A percentile compares a stretch with the other conserved stretches of the same genome.
These are phyloP conservation scores for Cephus pulcher DNA, from an alignment of 2,888 invertebrate species.

Conservation along the genomic window DNA sequence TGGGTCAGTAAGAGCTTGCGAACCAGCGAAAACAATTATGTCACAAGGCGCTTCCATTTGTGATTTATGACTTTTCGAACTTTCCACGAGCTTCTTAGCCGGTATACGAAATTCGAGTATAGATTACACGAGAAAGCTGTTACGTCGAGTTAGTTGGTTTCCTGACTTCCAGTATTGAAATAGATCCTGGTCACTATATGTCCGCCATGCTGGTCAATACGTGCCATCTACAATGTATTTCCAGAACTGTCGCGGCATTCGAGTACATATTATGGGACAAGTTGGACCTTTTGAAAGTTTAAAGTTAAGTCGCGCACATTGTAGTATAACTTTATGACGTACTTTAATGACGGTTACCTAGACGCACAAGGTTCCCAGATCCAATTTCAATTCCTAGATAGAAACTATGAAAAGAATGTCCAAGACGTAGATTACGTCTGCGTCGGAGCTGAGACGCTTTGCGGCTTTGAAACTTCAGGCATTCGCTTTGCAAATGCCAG, in stretches of 20 bases:
- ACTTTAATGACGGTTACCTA: neutral
- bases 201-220: neutral
- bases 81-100: neutral
- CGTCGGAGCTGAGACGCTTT: neutral
- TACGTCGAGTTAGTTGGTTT: neutral
- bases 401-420: neutral
- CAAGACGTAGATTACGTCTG: neutral
- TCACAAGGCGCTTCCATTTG: neutral
- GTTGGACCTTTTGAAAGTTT: neutral
- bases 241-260: neutral
- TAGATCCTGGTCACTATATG: neutral
- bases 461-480: neutral
- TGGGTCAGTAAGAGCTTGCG: neutral
- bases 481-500: neutral
- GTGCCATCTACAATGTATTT: neutral
- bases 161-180: neutral
- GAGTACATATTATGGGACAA: neutral
- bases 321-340: neutral
- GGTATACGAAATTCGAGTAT: neutral
- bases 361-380: neutral
- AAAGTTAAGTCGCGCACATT: neutral
- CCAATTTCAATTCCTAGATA: neutral
- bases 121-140: neutral
- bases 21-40: neutral
- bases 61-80: neutral